Percentiles rank a stretch among this genome's conserved stretches.
phyloP scores from a whole-genome alignment of 2,888 invertebrate genomes.

The Argyra leucocephala region DNA sequence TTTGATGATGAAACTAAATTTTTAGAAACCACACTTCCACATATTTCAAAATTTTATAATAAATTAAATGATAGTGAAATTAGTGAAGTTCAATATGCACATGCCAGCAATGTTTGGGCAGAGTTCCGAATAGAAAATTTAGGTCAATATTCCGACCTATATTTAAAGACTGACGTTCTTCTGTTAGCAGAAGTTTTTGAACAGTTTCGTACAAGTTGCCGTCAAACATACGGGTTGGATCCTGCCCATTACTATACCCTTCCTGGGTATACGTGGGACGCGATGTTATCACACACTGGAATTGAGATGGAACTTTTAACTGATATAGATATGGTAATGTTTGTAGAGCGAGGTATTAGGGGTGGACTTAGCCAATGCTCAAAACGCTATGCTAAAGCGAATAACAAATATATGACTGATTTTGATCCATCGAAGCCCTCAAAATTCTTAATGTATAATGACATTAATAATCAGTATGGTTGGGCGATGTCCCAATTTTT shows the following conservation, averaged over 20 bases:
- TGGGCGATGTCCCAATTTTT: neutral
- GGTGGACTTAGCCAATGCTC: slow-evolving; percentile 13
- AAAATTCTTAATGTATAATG: neutral
- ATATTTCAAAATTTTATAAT: too few relatives aligned
- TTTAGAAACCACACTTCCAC: too few relatives aligned
- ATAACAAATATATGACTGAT: slow-evolving; percentile 11
- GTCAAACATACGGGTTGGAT: neutral
- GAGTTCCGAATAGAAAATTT: slow-evolving; percentile 25
- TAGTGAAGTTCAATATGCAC: neutral
- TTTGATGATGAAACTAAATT: too few relatives aligned
- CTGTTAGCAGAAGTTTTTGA: slow-evolving; percentile 24
- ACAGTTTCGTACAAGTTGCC: neutral
- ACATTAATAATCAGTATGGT: neutral
- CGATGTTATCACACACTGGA: slow-evolving; percentile 24
- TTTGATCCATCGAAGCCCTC: neutral
- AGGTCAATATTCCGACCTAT: slow-evolving; percentile 29
- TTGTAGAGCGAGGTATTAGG: slow-evolving; percentile 12
- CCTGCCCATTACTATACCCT: neutral
- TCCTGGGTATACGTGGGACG: neutral
- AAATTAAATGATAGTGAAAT: slow-evolving; percentile 19
- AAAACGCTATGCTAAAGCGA: slow-evolving; percentile 13
- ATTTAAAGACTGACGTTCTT: slow-evolving; percentile 33
- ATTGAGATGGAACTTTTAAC: slow-evolving; percentile 8
- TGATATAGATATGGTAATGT: slow-evolving; percentile 13
- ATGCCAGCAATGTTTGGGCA: slow-evolving; percentile 27